Base-by-base conservation (phyloP, 2,888 invertebrate genomes). In the Aethes cnicana region DNA sequence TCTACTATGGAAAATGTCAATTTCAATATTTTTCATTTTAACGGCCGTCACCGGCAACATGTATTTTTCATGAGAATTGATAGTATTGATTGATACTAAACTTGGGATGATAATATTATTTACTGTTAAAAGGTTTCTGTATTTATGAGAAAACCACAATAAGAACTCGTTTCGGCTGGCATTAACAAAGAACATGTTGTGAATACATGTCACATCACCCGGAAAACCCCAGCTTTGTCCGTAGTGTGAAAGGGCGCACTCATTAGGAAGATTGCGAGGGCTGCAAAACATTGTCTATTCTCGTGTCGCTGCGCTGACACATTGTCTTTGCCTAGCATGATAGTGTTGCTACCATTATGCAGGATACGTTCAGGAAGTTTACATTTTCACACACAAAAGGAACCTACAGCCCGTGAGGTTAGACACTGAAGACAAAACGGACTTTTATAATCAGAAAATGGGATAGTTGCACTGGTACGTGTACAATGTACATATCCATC, bases 241-340 rank as follows among this genome's bases (percentile, higher is more conserved):
- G 63, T 69, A 79, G 87, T 86, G 87, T 86, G 85, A 87, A 88
- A 87, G 86, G 85, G 85, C 76, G 81, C 84, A 84, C 85, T 89
- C 89, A 88, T 89, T 89, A 89, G 87, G 87, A 86, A 88, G 88
- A 89, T 88, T 89, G 89, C 88, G 78, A 82, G 86, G 85, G 87
- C 69, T 66, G 70, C 69, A 74, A 62, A 80, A 83, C 84, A 84
- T 72, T 84, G 83, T 84, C 73, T 81, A 63, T 68, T 65, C 58
- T 53, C 61, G 62, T 66, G 68, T 68, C 71, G 74, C 67, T 63
- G 59, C 68, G 70, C 63, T 70, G 68, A 62, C 67, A 74, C 70
- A 84, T 85, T 86, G 82, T 86, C 74, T 76, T 64, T 63, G 66
- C 63, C 59, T 66, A 60, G 66, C 67, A 68, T 68, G 74, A 72